Evolutionary conservation across 2,797 vertebrate species (phyloP).

Genomic region (Micrastur ruficollis): DNA sequence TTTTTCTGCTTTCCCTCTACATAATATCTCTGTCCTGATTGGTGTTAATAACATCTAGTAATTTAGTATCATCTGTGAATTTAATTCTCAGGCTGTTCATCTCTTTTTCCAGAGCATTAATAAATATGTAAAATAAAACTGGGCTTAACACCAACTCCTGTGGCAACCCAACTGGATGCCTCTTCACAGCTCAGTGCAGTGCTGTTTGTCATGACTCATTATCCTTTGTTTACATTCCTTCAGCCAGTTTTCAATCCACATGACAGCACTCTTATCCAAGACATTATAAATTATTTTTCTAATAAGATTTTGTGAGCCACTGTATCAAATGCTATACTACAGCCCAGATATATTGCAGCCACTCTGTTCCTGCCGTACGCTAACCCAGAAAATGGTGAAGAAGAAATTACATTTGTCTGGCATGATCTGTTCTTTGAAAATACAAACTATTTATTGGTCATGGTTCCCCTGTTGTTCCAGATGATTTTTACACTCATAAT

Average conservation of each 20-base stretch:
- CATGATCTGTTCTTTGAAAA: conserved; percentile 7
- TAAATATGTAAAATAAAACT: conserved; percentile 31
- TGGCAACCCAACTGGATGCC: neutral
- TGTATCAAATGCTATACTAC: neutral
- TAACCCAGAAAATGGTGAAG: neutral
- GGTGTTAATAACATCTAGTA: neutral
- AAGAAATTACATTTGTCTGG: neutral
- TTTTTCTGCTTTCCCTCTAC: neutral
- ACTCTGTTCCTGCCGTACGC: neutral
- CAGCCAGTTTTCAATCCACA: neutral
- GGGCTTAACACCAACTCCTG: neutral
- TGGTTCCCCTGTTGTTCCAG: neutral
- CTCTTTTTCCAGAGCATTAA: conserved; percentile 31
- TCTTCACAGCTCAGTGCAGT: neutral
- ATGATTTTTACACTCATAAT: neutral
- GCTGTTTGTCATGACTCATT: conserved; percentile 28
- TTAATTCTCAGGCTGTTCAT: conserved; percentile 9
- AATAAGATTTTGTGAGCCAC: conserved; percentile 8
- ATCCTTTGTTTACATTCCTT: conserved; percentile 11
- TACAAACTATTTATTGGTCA: neutral
- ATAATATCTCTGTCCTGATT: neutral
- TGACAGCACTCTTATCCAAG: neutral
- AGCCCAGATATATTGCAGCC: neutral
- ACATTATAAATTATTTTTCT: conserved; percentile 33
- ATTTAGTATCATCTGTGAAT: neutral